Evolutionary conservation across 2,113 vertebrate species (phyloP), one percentile per base, ranked within the genome.

Genomic region (Saimiri boliviensis): DNA sequence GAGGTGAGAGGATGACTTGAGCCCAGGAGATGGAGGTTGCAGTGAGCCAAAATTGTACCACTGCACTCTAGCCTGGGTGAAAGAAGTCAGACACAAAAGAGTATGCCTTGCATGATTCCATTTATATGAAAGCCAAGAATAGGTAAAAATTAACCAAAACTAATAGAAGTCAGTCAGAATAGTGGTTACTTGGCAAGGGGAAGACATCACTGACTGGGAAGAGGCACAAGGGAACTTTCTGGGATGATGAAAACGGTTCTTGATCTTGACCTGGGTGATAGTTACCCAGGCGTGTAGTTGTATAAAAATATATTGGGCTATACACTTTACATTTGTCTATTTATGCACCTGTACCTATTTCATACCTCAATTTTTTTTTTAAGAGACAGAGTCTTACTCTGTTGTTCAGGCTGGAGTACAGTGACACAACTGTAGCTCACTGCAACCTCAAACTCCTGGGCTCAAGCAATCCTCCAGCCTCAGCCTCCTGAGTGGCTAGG

Each of bases 91-190:
- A 93, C 54, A 45, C 5, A 66, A 68, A 68, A 92, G 63, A 95
- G 37, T 76, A 52, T 25, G 81, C 73, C 45, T 71, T 88, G 5
- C 66, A 71, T 83, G 63, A 86, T 40, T 96, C 54, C n/a, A 79
- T 60, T 93, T 82, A 63, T 80, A 81, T 25, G 23, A 80, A 85
- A 42, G 63, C 84, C 27, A 89, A 86, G 63, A 88, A 81, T 16
- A 92, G 70, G 71, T 68, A 89, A 96, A 32, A 96, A 63, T 10
- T 23, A 96, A 63, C 23, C 45, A 52, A 37, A 89, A 95, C 66
- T 83, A 89, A 58, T 0, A 20, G 42, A 94, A 85, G 76, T 80
- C 82, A 85, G 76, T 80, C 82, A 93, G 52, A 96, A 71, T 3
- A 82, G 82, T 68, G 23, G 47, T 60, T 63, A 91, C 13, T 30